phyloP scores from a whole-genome alignment of 2,113 vertebrate genomes.

The Dunckerocampus dactyliophorus region DNA sequence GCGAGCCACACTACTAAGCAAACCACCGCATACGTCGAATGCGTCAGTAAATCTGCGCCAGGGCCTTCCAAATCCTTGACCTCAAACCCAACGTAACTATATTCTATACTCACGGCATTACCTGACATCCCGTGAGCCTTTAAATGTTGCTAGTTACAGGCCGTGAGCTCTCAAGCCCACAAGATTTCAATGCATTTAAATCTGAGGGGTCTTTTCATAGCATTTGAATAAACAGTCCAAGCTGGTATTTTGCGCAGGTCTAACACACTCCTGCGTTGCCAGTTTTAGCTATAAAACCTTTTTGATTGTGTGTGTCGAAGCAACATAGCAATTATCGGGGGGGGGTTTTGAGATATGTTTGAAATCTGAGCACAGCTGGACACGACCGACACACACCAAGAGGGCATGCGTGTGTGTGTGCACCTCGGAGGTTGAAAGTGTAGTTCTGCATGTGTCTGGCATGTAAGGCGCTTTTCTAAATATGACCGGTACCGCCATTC shows the following conservation, averaged over 20 bases:
- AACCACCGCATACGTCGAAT: slow-evolving; percentile 22
- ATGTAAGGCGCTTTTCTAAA: slow-evolving; percentile 63
- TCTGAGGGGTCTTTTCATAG: slow-evolving; percentile 46
- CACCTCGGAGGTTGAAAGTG: slow-evolving; percentile 28
- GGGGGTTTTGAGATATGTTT: slow-evolving; percentile 64
- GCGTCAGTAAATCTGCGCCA: slow-evolving; percentile 18
- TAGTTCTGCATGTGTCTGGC: slow-evolving; percentile 21
- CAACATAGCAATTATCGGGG: slow-evolving; percentile 62
- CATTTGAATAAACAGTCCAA: slow-evolving; percentile 44
- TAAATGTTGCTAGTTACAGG: slow-evolving; percentile 46
- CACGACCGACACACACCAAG: slow-evolving; percentile 28
- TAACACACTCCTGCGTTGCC: slow-evolving; percentile 48
- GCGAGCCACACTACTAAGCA: slow-evolving; percentile 23
- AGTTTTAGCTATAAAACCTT: slow-evolving; percentile 58
- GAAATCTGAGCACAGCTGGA: slow-evolving; percentile 59
- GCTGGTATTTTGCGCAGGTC: slow-evolving; percentile 45
- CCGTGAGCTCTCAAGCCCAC: slow-evolving; percentile 24
- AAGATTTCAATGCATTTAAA: slow-evolving; percentile 19
- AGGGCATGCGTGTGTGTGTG: slow-evolving; percentile 26
- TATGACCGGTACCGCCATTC: slow-evolving; percentile 56
- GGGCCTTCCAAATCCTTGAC: slow-evolving; percentile 16
- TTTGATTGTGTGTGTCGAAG: slow-evolving; percentile 65
- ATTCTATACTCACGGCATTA: slow-evolving; percentile 21
- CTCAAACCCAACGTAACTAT: slow-evolving; percentile 33
- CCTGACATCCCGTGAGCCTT: slow-evolving; percentile 37